Evolutionary conservation across 2,888 invertebrate species (phyloP).

Genomic region (Drosophila recens): DNA sequence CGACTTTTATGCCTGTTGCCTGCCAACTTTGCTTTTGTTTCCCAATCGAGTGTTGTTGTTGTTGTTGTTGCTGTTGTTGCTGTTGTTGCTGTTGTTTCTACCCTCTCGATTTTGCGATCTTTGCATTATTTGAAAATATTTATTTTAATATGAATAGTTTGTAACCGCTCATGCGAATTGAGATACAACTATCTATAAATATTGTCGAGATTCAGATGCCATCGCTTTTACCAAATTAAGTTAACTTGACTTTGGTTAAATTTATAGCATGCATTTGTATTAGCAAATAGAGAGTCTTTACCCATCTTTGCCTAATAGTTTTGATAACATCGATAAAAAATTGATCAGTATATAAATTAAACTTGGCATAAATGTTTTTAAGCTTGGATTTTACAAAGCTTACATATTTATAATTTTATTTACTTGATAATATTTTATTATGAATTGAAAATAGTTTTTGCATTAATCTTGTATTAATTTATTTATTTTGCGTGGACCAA

Average conservation of each 20-base stretch:
- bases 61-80: not conserved
- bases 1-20: conserved; percentile 81
- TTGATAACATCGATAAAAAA: too few species aligned
- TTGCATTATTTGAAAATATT: conserved; percentile 74
- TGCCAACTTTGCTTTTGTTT: conserved; percentile 71
- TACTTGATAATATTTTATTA: too few species aligned
- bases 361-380: too few species aligned
- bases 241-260: not conserved
- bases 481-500: too few species aligned
- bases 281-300: too few species aligned
- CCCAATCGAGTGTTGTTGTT: conserved; percentile 44
- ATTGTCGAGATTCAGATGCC: not conserved
- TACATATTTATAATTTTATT: too few species aligned
- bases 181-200: conserved; percentile 1
- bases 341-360: too few species aligned
- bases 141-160: conserved; percentile 46
- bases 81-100: conserved; percentile 1
- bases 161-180: not conserved
- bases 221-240: not conserved
- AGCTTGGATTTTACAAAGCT: too few species aligned
- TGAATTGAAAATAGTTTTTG: too few species aligned
- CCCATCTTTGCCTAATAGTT: too few species aligned
- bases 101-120: conserved; percentile 37
- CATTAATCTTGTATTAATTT: too few species aligned
- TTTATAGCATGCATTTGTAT: too few species aligned